Evolutionary conservation across 1,140 invertebrate genomes (phyloP).

Genomic region (Tetramorium simillimum): DNA sequence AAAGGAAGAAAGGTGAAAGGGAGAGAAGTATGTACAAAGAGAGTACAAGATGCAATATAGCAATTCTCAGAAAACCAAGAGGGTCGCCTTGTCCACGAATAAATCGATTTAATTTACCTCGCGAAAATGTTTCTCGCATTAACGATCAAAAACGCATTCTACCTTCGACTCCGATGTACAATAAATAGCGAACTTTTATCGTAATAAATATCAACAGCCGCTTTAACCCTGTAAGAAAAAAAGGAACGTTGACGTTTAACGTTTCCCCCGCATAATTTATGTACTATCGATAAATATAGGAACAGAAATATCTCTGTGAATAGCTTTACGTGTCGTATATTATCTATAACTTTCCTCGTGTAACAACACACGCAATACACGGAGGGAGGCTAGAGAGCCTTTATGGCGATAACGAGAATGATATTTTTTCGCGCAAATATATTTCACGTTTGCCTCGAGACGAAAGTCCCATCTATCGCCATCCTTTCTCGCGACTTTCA

Average conservation of each 20-base stretch:
- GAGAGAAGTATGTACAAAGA: constrained; percentile 7
- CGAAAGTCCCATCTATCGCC: background rate
- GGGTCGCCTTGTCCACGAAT: constrained; percentile 40
- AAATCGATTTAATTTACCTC: constrained; percentile 41
- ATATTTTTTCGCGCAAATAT: background rate
- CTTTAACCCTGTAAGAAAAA: background rate
- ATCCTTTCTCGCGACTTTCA: constrained; percentile 2
- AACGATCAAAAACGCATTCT: constrained; percentile 16
- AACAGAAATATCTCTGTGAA: constrained; percentile 42
- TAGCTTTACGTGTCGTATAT: constrained; percentile 11
- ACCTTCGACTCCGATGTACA: constrained; percentile 16
- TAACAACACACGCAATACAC: background rate
- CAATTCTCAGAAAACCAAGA: constrained; percentile 63
- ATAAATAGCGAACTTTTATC: constrained; percentile 45
- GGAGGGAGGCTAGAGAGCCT: background rate
- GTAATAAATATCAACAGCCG: constrained; percentile 30
- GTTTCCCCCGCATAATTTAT: constrained; percentile 37
- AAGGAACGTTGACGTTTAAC: background rate
- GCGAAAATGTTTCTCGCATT: constrained; percentile 7
- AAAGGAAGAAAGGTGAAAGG: constrained; percentile 28
- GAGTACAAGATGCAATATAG: constrained; percentile 16
- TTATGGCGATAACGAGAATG: background rate
- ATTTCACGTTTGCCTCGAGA: background rate
- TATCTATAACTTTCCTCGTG: constrained; percentile 31
- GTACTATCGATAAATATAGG: constrained; percentile 19